These are phyloP conservation scores for Leucopternis melanops DNA, from an alignment of 2,113 vertebrate species.

Conservation along the genomic window DNA sequence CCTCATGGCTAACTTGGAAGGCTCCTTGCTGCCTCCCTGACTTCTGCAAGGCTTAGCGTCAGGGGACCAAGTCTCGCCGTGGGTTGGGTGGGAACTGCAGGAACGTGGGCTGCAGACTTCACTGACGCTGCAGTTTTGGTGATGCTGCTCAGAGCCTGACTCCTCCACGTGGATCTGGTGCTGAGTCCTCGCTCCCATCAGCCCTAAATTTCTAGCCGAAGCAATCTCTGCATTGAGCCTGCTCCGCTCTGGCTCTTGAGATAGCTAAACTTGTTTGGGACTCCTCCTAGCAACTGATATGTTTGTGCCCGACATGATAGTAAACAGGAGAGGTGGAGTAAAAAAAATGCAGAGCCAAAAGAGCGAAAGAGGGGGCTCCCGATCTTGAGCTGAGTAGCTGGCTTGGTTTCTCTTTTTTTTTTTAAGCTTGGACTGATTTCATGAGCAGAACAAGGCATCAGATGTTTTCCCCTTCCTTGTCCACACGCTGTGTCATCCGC, in stretches of 20 bases:
- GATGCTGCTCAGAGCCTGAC: neutral
- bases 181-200: neutral
- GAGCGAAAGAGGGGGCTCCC: neutral
- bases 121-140: neutral
- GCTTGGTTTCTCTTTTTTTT: neutral
- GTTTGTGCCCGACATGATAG: slow-evolving; percentile 44
- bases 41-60: neutral
- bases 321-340: slow-evolving; percentile 3
- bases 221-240: neutral
- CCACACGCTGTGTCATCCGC: neutral
- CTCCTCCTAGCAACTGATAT: slow-evolving; percentile 48
- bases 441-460: neutral
- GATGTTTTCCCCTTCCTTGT: neutral
- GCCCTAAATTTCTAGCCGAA: neutral
- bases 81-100: neutral
- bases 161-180: neutral
- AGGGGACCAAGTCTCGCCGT: accelerated
- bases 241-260: neutral
- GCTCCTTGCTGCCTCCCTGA: neutral
- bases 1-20: neutral
- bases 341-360: neutral
- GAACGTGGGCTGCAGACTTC: neutral
- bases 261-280: neutral
- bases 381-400: neutral
- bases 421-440: neutral